Evolutionary conservation across 1,140 invertebrate genomes (phyloP).

Genomic region (Drosophila parvula): DNA sequence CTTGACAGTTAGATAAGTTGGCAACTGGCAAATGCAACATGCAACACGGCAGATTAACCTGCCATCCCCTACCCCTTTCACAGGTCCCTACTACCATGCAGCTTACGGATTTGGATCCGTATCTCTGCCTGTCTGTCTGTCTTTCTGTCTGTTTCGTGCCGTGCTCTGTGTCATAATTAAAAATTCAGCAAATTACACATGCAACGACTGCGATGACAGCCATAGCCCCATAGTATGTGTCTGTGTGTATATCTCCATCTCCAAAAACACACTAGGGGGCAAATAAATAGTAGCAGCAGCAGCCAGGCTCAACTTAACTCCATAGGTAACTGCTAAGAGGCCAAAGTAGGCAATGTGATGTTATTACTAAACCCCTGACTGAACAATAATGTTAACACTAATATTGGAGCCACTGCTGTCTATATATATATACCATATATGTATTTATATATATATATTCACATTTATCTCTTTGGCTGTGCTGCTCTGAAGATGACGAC

Average conservation of each 20-base stretch:
- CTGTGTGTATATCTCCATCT: slow-evolving; percentile 15
- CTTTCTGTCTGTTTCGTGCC: slow-evolving; percentile 14
- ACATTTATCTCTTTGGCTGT: background rate
- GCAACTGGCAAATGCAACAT: slow-evolving; percentile 52
- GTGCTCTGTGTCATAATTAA: slow-evolving; percentile 72
- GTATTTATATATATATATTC: background rate
- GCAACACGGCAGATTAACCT: slow-evolving; percentile 50
- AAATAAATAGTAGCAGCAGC: background rate
- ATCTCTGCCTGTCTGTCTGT: slow-evolving; percentile 13
- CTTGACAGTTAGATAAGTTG: slow-evolving; percentile 52
- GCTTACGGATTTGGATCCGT: slow-evolving; percentile 32
- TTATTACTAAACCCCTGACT: background rate
- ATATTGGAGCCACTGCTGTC: background rate
- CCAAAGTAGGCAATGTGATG: too few species aligned
- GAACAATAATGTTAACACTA: background rate
- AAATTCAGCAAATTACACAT: slow-evolving; percentile 75
- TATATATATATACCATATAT: background rate
- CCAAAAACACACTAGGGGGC: slow-evolving; percentile 2
- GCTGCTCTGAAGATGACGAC: slow-evolving; percentile 49
- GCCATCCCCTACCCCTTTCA: slow-evolving; percentile 1
- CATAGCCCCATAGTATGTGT: background rate
- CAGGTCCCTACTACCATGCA: background rate
- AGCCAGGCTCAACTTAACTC: too few species aligned
- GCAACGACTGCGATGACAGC: slow-evolving; percentile 56
- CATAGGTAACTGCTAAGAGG: background rate